These are phyloP conservation scores for Pollenia amentaria DNA, from an alignment of 2,888 invertebrate species.

Conservation along the genomic window DNA sequence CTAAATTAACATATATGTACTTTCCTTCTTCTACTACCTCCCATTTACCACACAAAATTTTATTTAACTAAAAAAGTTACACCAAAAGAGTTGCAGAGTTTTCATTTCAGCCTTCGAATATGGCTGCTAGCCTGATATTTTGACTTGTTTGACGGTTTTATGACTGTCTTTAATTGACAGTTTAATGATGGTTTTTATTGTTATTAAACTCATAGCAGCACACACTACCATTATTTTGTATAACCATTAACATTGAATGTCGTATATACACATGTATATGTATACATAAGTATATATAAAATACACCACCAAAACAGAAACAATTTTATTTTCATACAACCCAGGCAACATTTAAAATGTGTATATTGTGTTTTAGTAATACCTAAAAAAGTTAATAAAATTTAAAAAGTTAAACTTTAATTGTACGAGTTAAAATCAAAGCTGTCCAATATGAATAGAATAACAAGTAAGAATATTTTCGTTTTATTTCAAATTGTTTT, in stretches of 20 bases:
- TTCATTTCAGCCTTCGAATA: conserved; percentile 12
- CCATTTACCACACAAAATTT: conserved; percentile 6
- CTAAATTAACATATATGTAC: background rate
- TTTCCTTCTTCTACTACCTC: background rate
- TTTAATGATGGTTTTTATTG: conserved; percentile 81
- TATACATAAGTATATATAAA: no score
- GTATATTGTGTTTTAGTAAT: no score
- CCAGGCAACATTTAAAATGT: background rate
- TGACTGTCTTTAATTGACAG: conserved; percentile 82
- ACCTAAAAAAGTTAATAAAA: no score
- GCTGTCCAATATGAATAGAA: no score
- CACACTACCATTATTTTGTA: conserved; percentile 14
- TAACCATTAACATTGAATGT: conserved; percentile 9
- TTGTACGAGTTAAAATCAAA: no score
- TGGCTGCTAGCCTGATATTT: conserved; percentile 81
- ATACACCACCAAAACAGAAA: background rate
- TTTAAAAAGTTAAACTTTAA: no score
- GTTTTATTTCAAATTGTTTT: no score
- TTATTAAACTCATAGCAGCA: conserved; percentile 70
- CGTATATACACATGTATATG: no score
- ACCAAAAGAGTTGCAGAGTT: conserved; percentile 1
- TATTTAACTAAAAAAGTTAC: conserved; percentile 25
- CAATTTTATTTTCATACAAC: background rate
- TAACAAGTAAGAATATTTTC: no score
- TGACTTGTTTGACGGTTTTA: conserved; percentile 83